Evolutionary conservation across 2,888 invertebrate genomes (phyloP).

Genomic region (Nephrotoma appendiculata): DNA sequence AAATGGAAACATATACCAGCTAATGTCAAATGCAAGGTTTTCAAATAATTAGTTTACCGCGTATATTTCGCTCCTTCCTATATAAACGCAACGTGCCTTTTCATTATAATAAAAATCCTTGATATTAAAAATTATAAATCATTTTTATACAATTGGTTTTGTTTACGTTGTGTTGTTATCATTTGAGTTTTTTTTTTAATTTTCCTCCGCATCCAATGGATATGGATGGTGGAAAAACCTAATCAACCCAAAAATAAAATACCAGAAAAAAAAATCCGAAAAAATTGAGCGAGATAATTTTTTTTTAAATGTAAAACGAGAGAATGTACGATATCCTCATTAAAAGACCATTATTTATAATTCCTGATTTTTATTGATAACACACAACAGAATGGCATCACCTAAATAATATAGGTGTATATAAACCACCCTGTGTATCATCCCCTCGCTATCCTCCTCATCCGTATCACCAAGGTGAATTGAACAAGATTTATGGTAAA

Average conservation of each 20-base stretch:
- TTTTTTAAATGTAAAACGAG: background rate
- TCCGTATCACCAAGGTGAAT: background rate
- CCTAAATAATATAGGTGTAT: background rate
- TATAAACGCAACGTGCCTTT: too few species aligned
- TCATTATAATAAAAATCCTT: too few species aligned
- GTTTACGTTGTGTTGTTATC: background rate
- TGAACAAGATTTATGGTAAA: background rate
- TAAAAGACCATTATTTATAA: background rate
- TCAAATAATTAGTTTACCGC: background rate
- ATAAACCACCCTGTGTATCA: background rate
- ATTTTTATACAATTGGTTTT: constrained; percentile 1
- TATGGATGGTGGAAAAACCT: background rate
- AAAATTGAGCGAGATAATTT: background rate
- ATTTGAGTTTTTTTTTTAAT: background rate
- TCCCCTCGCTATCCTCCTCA: background rate
- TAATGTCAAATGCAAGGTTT: background rate
- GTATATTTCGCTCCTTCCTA: too few species aligned
- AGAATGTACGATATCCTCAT: background rate
- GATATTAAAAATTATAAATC: constrained; percentile 3
- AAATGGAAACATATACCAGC: too few species aligned
- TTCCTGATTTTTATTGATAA: background rate
- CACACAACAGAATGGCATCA: background rate
- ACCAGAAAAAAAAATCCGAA: background rate
- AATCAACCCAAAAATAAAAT: background rate
- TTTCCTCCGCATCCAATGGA: background rate